Conservation (phyloP, 1,140 invertebrate species). For the Sycophila sp. region DNA sequence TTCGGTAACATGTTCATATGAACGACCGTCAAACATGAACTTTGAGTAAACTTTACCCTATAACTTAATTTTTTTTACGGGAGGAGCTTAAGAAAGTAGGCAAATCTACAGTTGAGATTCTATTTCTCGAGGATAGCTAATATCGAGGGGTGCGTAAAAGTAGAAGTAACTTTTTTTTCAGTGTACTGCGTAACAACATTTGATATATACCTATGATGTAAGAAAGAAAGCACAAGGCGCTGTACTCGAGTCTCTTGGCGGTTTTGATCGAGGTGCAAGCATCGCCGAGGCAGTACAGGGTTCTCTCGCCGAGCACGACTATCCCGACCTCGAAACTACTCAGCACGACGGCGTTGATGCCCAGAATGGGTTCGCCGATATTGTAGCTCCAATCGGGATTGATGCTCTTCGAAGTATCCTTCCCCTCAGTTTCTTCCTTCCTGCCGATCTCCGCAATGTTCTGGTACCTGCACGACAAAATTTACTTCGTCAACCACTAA, state of each 20-base stretch:
- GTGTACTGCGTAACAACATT: too few relatives aligned
- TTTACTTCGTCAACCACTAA: not conserved
- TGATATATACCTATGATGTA: slow-evolving; percentile 80
- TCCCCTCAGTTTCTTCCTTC: slow-evolving; percentile 58
- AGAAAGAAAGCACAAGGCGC: slow-evolving; percentile 76
- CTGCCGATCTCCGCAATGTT: slow-evolving; percentile 70
- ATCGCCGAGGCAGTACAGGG: slow-evolving; percentile 81
- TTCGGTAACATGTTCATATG: too few relatives aligned
- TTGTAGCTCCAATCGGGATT: slow-evolving; percentile 80
- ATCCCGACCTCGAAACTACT: slow-evolving; percentile 69
- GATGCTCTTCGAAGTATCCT: slow-evolving; percentile 66
- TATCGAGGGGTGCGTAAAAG: too few relatives aligned
- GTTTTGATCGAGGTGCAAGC: slow-evolving; percentile 76
- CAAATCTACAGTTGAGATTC: too few relatives aligned
- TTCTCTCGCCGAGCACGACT: slow-evolving; percentile 77
- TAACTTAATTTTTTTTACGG: too few relatives aligned
- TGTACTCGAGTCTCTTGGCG: slow-evolving; percentile 84
- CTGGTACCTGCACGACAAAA: slow-evolving; percentile 69
- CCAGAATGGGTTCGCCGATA: slow-evolving; percentile 79
- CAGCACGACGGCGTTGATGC: slow-evolving; percentile 70
- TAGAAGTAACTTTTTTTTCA: too few relatives aligned
- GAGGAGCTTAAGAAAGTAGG: too few relatives aligned
- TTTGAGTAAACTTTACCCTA: too few relatives aligned
- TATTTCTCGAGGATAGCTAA: too few relatives aligned
- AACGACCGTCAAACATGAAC: too few relatives aligned